Percentiles rank a stretch among this genome's conserved stretches.
These are phyloP conservation scores for Gobio occitaniae DNA, from an alignment of 2,797 vertebrate genomes.

Conservation along the genomic window DNA sequence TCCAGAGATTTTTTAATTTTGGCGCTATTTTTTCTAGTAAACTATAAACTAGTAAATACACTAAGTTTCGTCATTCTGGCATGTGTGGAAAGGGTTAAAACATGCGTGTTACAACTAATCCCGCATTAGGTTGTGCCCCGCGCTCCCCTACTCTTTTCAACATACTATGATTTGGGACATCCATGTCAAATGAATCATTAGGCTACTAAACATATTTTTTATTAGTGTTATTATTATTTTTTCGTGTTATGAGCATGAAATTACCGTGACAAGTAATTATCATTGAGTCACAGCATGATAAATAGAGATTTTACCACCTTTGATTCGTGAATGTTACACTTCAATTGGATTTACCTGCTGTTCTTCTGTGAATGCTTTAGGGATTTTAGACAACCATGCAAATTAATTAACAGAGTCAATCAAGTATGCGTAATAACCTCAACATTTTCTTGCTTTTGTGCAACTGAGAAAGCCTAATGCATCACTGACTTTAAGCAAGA, in stretches of 20 bases:
- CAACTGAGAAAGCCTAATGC: conserved; percentile 3
- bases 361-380: conserved; percentile 8
- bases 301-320: background rate
- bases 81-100: no score
- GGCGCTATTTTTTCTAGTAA: no score
- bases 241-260: background rate
- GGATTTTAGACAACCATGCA: conserved; percentile 18
- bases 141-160: no score
- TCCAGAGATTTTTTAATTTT: no score
- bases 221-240: conserved; percentile 16
- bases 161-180: background rate
- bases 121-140: no score
- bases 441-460: conserved; percentile 20
- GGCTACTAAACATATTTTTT: background rate
- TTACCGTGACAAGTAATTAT: conserved; percentile 5
- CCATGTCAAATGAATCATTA: background rate
- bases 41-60: no score
- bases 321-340: background rate
- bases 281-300: conserved; percentile 11
- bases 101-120: no score
- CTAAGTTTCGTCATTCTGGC: no score
- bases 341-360: conserved; percentile 13
- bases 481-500: conserved; percentile 26
- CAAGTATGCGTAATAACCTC: conserved; percentile 26
- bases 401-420: conserved; percentile 32